Evolutionary conservation across 2,888 invertebrate genomes (phyloP), one percentile per base, ranked within the genome.

Genomic region (Notodonta dromedarius): DNA sequence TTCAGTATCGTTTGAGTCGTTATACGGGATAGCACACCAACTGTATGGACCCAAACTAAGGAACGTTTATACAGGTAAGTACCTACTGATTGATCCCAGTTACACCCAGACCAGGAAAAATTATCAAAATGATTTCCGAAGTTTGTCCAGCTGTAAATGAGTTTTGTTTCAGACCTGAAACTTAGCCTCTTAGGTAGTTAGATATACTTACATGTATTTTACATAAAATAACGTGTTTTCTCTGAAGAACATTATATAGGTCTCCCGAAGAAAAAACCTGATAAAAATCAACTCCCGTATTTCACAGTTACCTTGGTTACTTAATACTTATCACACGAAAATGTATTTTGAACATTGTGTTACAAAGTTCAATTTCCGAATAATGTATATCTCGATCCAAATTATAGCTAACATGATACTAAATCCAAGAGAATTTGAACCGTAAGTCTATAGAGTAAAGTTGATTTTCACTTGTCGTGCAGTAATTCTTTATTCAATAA

Each of bases 401-500:
- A 62, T 69, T 65, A 71, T 65, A 65, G 66, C 65, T 62, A 66
- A 67, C 65, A 67, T 52, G 56, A 52, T 52, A 56, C 42, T 0
- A 0, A 4, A 9, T 5, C 1, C 57, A 55, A 66, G 51, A 42
- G 2, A 62, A 67, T 64, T 51, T 58, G 1, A 11, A 60, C 63
- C 60, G 14, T 73, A 64, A 40, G 0, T 3, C 0, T 0, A 5
- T 2, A 0, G 0, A 0, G 0, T 32, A 61, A 56, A 44, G 65
- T 48, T 55, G n/a, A 24, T 14, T 62, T 65, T 61, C 3, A 9
- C 35, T 42, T 67, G 60, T 4, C 5, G 4, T 8, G 0, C 0
- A n/a, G 16, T 8, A 32, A 46, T 55, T 65, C 66, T 78, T 77
- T 78, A 80, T 80, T 83, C 76, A 77, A 83, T 78, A 77, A 77